Evolutionary conservation across 92 coral and sea anemone species (phyloP).

Genomic region (Blastomussa wellsi): DNA sequence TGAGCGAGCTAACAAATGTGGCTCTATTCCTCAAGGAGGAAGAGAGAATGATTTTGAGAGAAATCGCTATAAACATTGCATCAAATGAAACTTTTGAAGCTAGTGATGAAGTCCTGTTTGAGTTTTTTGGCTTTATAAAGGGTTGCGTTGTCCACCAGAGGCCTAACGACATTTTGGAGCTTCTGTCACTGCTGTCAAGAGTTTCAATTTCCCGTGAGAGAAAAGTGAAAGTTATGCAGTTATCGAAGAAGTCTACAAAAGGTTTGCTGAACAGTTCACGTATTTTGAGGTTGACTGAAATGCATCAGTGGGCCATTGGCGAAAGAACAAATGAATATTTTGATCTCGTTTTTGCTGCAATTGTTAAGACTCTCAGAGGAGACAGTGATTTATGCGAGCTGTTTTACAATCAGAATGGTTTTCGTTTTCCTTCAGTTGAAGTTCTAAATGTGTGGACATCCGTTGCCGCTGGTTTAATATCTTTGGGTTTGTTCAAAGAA

Average conservation of each 20-base stretch:
- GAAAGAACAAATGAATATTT: conserved; percentile 21
- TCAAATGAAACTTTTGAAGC: neutral
- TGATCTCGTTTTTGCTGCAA: neutral
- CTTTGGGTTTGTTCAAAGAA: conserved; percentile 15
- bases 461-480: conserved; percentile 4
- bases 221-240: conserved; percentile 9
- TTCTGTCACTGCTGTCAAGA: neutral
- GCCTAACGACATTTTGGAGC: neutral
- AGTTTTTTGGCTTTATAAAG: neutral
- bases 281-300: neutral
- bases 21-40: neutral
- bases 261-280: neutral
- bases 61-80: neutral
- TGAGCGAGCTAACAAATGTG: neutral
- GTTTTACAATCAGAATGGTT: neutral
- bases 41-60: neutral
- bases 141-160: neutral
- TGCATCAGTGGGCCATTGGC: neutral
- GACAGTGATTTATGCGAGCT: neutral
- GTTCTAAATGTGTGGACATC: neutral
- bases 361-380: neutral
- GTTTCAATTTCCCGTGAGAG: conserved; percentile 1
- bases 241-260: neutral
- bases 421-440: neutral
- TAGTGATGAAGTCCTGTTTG: neutral